Evolutionary conservation across 2,113 vertebrate species (phyloP).

Genomic region (Capreolus pygargus): DNA sequence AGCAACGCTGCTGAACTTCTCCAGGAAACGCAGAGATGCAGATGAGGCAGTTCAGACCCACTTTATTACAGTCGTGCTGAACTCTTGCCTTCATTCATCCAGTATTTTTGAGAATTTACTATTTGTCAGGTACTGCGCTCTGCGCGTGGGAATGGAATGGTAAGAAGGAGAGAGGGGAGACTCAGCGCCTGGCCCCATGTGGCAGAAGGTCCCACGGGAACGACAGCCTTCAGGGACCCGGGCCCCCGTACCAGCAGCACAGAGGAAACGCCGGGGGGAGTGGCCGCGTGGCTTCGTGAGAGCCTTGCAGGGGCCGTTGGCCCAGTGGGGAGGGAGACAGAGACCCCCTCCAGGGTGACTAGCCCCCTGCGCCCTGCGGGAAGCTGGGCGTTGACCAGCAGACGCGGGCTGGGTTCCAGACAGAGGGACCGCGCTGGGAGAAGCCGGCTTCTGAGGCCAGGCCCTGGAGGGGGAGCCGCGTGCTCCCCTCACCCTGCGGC

Average conservation of each 20-base stretch:
- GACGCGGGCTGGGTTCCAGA: not conserved
- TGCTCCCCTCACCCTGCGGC: not conserved
- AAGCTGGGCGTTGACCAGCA: not conserved
- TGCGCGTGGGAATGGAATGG: not conserved
- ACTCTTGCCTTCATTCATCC: not conserved
- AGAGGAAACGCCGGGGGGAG: fast-evolving
- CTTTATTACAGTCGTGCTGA: not conserved
- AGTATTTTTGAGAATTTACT: not conserved
- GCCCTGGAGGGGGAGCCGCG: not conserved
- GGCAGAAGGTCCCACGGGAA: not conserved
- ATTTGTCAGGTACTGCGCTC: not conserved
- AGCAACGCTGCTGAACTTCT: not conserved
- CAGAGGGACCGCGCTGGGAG: not conserved
- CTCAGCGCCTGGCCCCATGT: not conserved
- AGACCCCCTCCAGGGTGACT: not conserved
- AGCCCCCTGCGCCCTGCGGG: not conserved
- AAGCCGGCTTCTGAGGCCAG: not conserved
- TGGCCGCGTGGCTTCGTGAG: fast-evolving
- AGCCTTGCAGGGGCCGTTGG: not conserved
- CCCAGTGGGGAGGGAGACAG: not conserved
- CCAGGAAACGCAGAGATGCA: not conserved
- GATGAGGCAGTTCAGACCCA: not conserved
- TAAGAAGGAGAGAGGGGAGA: not conserved
- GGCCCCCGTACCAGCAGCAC: no score
- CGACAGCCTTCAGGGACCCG: not conserved